phyloP scores from a whole-genome alignment of 2,888 invertebrate species.

The Himalopsyche tibetana region DNA sequence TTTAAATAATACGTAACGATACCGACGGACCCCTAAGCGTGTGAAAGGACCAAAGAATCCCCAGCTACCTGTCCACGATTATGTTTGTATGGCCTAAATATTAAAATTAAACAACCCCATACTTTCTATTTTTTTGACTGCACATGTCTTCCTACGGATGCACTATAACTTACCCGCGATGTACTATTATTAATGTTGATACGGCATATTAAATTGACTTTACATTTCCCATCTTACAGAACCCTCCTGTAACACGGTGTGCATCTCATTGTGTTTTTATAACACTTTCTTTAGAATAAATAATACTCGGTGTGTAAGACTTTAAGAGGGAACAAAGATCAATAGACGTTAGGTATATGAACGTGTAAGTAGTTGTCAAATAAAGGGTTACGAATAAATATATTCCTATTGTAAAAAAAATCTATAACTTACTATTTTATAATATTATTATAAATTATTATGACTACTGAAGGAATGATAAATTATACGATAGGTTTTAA shows the following conservation, averaged over 20 bases:
- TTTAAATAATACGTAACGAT: constrained; percentile 53
- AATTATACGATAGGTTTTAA: too few relatives aligned
- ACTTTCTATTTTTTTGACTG: constrained; percentile 52
- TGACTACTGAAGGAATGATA: too few relatives aligned
- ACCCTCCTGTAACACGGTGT: background rate
- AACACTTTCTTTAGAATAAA: constrained; percentile 39
- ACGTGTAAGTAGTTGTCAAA: background rate
- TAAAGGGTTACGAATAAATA: background rate
- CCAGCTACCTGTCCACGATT: constrained; percentile 56
- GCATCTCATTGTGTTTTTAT: background rate
- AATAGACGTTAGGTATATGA: background rate
- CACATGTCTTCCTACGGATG: constrained; percentile 54
- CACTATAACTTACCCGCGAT: constrained; percentile 17
- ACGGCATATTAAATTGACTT: constrained; percentile 37
- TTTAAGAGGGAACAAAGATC: background rate
- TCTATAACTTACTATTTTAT: too few relatives aligned
- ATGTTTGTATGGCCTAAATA: constrained; percentile 64
- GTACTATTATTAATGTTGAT: constrained; percentile 41
- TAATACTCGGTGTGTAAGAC: background rate
- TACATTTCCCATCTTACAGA: constrained; percentile 20
- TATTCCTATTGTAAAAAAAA: background rate
- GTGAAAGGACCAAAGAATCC: constrained; percentile 53
- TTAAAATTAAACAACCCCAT: constrained; percentile 50
- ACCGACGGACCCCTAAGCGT: constrained; percentile 54
- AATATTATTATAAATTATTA: too few relatives aligned